These are phyloP conservation scores for Bubo scandiacus DNA, from an alignment of 2,113 vertebrate species.

Conservation along the genomic window DNA sequence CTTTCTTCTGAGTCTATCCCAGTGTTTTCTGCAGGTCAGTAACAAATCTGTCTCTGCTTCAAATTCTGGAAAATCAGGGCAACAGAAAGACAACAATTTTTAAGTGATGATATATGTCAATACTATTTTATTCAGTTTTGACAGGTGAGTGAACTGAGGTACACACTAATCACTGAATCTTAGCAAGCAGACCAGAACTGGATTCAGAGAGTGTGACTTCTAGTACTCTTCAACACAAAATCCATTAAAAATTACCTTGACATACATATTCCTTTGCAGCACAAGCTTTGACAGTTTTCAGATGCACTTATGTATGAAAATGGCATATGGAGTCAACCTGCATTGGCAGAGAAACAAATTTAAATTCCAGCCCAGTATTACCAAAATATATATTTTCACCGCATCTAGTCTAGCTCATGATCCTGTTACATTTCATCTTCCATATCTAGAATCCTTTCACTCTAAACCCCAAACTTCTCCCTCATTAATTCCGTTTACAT, in stretches of 20 bases:
- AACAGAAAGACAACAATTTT: neutral
- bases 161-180: neutral
- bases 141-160: rapidly evolving
- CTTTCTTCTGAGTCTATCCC: neutral
- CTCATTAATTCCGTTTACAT: neutral
- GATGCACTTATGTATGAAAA: neutral
- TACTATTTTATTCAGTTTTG: neutral
- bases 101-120: neutral
- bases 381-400: neutral
- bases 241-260: neutral
- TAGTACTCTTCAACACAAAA: neutral
- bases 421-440: neutral
- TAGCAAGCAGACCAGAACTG: neutral
- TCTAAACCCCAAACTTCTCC: neutral
- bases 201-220: neutral
- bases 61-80: neutral
- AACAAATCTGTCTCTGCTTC: neutral
- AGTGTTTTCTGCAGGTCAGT: neutral
- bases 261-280: neutral
- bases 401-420: neutral
- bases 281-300: neutral
- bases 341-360: neutral
- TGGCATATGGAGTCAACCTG: neutral
- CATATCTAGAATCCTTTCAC: neutral
- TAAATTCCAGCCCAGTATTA: neutral